Conservation (phyloP, 2,888 invertebrate species). For the Tipula helvola region DNA sequence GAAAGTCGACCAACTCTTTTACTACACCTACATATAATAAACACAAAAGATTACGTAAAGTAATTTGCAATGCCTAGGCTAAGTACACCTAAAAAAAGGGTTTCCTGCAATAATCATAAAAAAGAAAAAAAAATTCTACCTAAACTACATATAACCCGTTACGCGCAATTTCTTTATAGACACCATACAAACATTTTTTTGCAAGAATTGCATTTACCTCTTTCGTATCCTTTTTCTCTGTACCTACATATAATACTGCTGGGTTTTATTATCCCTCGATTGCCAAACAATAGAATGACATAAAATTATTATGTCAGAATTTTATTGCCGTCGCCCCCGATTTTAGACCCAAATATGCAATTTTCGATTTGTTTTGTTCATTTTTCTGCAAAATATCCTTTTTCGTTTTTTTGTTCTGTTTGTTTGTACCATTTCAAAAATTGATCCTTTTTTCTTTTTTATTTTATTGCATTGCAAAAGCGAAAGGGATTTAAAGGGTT, state of each 20-base stretch:
- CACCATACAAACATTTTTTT: background rate
- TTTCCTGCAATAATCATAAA: background rate
- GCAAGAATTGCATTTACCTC: background rate
- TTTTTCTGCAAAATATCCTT: constrained; percentile 4
- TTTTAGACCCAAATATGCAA: background rate
- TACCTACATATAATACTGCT: too few relatives aligned
- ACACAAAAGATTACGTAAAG: background rate
- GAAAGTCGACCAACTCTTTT: background rate
- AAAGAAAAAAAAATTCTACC: background rate
- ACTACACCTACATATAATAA: background rate
- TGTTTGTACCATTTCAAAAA: background rate
- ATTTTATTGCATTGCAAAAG: background rate
- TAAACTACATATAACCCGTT: background rate
- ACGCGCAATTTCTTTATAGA: background rate
- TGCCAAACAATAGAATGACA: background rate
- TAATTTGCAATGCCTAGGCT: background rate
- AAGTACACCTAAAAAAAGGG: background rate
- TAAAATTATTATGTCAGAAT: background rate
- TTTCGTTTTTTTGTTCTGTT: background rate
- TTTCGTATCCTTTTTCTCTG: background rate
- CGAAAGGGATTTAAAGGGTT: background rate
- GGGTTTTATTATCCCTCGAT: background rate
- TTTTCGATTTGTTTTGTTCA: background rate
- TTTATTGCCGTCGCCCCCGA: background rate
- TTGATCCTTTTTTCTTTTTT: background rate